Evolutionary conservation across 2,797 vertebrate species (phyloP).

Genomic region (Bradypodion ventrale): DNA sequence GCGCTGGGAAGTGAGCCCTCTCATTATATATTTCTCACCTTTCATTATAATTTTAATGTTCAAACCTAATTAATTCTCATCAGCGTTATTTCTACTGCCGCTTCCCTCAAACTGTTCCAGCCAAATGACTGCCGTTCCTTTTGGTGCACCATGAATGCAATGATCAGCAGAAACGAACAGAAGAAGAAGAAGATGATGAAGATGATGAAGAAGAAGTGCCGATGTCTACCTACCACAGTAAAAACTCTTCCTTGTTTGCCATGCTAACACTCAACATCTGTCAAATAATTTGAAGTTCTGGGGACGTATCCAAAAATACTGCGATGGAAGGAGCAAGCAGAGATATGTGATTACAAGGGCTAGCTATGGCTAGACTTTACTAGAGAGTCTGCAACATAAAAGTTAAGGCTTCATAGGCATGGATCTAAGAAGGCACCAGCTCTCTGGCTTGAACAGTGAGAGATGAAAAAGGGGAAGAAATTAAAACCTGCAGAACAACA

Average conservation of each 20-base stretch:
- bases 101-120: accelerated
- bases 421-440: not conserved
- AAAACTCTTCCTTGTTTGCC: not conserved
- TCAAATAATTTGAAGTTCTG: not conserved
- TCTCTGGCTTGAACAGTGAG: no score
- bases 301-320: not conserved
- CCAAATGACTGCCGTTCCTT: not conserved
- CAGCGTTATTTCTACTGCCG: not conserved
- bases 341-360: not conserved
- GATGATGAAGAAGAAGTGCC: no score
- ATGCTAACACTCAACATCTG: not conserved
- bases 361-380: not conserved
- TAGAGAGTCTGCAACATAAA: no score
- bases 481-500: not conserved
- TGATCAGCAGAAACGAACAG: not conserved
- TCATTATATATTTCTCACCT: not conserved
- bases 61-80: conserved; percentile 8
- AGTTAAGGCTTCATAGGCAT: not conserved
- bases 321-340: not conserved
- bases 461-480: not conserved
- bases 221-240: not conserved
- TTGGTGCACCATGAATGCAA: not conserved
- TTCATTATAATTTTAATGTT: not conserved
- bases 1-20: not conserved
- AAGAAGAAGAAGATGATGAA: no score